Conservation (phyloP, 2,113 vertebrate genomes). For the Talpa occidentalis region DNA sequence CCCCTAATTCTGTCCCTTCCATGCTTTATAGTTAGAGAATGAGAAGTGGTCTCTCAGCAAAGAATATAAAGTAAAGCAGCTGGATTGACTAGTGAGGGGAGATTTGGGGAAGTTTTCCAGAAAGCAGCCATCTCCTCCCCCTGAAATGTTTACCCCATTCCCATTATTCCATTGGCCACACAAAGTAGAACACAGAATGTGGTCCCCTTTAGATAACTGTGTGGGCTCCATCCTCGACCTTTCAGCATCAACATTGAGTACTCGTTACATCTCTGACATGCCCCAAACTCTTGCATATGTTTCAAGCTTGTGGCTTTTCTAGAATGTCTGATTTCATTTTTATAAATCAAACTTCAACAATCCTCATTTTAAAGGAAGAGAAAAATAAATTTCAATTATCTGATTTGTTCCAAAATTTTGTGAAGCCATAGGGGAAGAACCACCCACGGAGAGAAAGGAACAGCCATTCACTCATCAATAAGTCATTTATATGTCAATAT, state of each 20-base stretch:
- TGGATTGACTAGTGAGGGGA: neutral
- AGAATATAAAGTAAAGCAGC: neutral
- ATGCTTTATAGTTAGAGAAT: neutral
- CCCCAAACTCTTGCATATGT: neutral
- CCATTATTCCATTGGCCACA: neutral
- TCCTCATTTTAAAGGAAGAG: constrained; percentile 35
- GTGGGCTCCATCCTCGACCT: neutral
- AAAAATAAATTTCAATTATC: neutral
- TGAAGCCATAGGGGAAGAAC: neutral
- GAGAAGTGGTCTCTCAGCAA: neutral
- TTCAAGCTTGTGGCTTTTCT: neutral
- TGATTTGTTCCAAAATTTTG: constrained; percentile 2
- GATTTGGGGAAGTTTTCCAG: neutral
- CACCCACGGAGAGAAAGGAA: neutral
- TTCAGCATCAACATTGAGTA: neutral
- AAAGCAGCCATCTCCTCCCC: neutral
- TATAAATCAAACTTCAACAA: neutral
- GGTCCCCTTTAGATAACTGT: neutral
- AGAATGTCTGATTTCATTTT: constrained; percentile 36
- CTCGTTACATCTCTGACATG: neutral
- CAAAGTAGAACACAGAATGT: neutral
- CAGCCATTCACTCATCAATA: neutral
- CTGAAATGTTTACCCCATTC: neutral
- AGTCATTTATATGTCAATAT: neutral
- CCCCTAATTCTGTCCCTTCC: neutral